Conservation (phyloP, 2,113 vertebrate species). For the Buteo buteo region DNA sequence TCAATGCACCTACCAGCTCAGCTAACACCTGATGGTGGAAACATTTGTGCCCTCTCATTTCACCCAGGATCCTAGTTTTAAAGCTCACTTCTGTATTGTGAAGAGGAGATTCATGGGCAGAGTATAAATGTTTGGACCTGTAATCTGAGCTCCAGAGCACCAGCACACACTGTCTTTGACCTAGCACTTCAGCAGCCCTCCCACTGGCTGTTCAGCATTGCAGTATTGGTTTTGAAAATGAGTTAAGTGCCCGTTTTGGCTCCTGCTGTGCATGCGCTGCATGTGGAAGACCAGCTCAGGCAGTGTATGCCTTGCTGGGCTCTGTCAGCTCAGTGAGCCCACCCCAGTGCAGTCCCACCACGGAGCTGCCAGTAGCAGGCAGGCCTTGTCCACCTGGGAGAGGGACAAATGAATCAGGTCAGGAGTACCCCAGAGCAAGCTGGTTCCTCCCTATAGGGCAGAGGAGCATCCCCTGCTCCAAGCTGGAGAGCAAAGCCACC, state of each 20-base stretch:
- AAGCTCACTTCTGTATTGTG: background rate
- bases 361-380: background rate
- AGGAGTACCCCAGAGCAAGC: background rate
- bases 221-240: background rate
- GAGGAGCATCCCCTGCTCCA: background rate
- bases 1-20: background rate
- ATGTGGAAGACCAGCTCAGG: background rate
- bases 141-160: background rate
- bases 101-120: background rate
- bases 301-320: background rate
- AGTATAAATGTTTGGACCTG: background rate
- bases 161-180: background rate
- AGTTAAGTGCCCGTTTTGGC: background rate
- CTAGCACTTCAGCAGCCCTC: background rate
- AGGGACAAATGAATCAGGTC: background rate
- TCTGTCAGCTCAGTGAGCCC: background rate
- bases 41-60: background rate
- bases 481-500: background rate
- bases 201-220: background rate
- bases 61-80: background rate
- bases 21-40: background rate
- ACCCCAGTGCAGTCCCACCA: background rate
- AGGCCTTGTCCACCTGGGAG: background rate
- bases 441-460: background rate
- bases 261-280: background rate